Evolutionary conservation across 2,888 invertebrate species (phyloP).

Genomic region (Notodonta dromedarius): DNA sequence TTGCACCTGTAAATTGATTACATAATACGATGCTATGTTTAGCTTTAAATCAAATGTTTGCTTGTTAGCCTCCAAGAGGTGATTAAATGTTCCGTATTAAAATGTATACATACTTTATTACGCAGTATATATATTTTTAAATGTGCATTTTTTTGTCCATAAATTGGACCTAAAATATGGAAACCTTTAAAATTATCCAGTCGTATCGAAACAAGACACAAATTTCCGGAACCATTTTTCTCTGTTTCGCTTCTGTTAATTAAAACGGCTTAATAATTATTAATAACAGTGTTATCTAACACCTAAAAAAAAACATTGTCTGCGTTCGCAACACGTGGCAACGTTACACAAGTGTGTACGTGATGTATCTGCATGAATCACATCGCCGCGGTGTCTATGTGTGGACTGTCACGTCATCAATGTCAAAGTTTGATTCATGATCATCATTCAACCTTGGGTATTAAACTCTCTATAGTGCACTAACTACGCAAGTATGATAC

Average conservation of each 20-base stretch:
- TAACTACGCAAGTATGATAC: no score
- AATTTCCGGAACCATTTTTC: no score
- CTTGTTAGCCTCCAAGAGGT: conserved; percentile 21
- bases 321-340: neutral
- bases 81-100: conserved; percentile 34
- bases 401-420: neutral
- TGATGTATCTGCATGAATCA: neutral
- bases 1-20: conserved; percentile 7
- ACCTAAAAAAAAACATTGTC: neutral
- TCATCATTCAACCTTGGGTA: neutral
- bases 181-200: no score
- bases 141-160: no score
- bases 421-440: neutral
- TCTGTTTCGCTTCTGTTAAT: no score
- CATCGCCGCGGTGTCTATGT: neutral
- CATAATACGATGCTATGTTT: conserved; percentile 20
- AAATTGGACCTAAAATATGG: no score
- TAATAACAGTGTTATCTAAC: neutral
- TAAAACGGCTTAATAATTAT: neutral
- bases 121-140: neutral
- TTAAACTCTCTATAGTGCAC: no score
- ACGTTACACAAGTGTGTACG: neutral
- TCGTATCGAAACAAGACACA: no score
- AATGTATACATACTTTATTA: conserved; percentile 3
- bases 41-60: conserved; percentile 29